Conservation (phyloP, 2,888 invertebrate species). For the Chrysolina haemoptera region DNA sequence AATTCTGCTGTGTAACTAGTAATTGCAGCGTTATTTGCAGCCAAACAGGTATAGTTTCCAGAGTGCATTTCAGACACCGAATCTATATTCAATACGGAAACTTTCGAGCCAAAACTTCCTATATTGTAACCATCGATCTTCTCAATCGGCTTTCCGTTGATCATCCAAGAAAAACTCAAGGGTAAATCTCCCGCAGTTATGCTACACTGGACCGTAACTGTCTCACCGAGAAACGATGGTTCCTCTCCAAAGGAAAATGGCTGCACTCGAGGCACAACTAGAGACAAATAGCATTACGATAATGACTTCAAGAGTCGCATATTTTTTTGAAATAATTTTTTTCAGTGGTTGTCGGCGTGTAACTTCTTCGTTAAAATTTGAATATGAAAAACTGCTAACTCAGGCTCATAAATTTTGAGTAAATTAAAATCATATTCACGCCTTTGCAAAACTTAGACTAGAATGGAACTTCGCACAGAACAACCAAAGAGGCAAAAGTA, state of each 20-base stretch:
- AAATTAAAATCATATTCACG: too few species aligned
- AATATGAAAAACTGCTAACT: too few species aligned
- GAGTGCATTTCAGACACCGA: constrained; percentile 71
- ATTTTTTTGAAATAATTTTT: too few species aligned
- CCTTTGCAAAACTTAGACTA: too few species aligned
- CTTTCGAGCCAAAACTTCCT: constrained; percentile 77
- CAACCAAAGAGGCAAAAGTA: too few species aligned
- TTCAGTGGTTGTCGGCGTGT: too few species aligned
- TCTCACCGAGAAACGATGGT: constrained; percentile 73
- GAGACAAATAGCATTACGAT: constrained; percentile 17
- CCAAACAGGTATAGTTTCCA: constrained; percentile 74
- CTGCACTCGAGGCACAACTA: constrained; percentile 83
- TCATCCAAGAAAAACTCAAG: constrained; percentile 83
- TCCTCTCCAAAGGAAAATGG: constrained; percentile 83
- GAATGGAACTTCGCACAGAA: too few species aligned
- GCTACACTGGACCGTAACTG: constrained; percentile 73
- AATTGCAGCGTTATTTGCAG: constrained; percentile 71
- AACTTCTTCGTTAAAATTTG: too few species aligned
- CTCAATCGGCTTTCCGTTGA: constrained; percentile 75
- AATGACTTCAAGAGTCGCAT: background rate
- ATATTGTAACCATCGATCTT: constrained; percentile 70
- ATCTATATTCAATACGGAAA: constrained; percentile 76
- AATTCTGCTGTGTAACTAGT: constrained; percentile 70
- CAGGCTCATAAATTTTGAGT: too few species aligned
- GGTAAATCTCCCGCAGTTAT: constrained; percentile 84